Percentiles rank a stretch among this genome's conserved stretches.
Evolutionary conservation across 1,140 invertebrate genomes (phyloP).

Genomic region (Marisa cornuarietis): DNA sequence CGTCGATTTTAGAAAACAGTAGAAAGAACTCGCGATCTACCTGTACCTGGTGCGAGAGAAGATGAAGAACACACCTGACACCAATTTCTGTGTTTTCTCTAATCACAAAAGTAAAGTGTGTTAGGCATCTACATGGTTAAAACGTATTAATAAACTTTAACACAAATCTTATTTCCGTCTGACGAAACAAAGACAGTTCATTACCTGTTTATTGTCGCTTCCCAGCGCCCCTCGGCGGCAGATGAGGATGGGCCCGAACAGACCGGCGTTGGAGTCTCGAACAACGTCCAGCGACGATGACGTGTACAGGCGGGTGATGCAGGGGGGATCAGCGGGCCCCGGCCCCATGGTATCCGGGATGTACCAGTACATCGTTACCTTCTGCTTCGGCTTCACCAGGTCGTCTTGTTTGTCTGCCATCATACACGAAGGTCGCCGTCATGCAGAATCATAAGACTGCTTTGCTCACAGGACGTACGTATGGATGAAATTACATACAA

Average conservation of each 20-base stretch:
- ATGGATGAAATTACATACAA: too few relatives aligned
- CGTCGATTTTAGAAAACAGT: conserved; percentile 38
- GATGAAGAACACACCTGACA: neutral
- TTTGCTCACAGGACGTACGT: too few relatives aligned
- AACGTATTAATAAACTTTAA: neutral
- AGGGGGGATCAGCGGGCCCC: conserved; percentile 34
- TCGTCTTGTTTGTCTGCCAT: neutral
- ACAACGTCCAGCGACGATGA: conserved; percentile 40
- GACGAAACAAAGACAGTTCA: neutral
- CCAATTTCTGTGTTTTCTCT: neutral
- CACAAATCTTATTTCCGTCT: neutral
- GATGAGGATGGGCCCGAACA: conserved; percentile 49
- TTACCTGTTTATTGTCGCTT: conserved; percentile 14
- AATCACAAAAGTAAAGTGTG: neutral
- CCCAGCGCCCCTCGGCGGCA: conserved; percentile 40
- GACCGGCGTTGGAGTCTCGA: conserved; percentile 41
- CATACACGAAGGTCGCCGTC: too few relatives aligned
- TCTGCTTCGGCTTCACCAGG: neutral
- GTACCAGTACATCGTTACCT: conserved; percentile 13
- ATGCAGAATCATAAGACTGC: too few relatives aligned
- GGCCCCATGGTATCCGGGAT: conserved; percentile 24
- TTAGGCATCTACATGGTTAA: neutral
- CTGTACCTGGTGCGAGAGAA: conserved; percentile 9
- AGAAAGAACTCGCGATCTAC: conserved; percentile 48
- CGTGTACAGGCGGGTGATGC: conserved; percentile 45